Percentiles rank a stretch among this genome's conserved stretches.
phyloP scores from a whole-genome alignment of 1,140 invertebrate genomes.

The Euschistus heros region DNA sequence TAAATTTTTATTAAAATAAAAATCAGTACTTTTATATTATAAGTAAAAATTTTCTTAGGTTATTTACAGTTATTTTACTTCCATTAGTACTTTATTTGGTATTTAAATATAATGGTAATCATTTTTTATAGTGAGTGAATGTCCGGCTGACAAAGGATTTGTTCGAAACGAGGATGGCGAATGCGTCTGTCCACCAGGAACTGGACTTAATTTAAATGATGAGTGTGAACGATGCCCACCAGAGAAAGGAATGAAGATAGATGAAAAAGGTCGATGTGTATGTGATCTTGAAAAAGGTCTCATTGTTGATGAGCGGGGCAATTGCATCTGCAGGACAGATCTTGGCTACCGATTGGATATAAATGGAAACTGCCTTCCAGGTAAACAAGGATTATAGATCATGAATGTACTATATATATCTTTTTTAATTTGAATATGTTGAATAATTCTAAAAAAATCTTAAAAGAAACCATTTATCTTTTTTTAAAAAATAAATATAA shows the following conservation, averaged over 20 bases:
- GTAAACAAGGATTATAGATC: conserved; percentile 29
- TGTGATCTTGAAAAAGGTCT: conserved; percentile 65
- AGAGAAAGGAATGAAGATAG: conserved; percentile 59
- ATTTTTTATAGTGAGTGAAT: conserved; percentile 45
- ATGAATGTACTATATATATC: background rate
- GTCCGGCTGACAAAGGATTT: conserved; percentile 59
- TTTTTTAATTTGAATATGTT: conserved; percentile 1
- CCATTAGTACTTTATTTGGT: no score
- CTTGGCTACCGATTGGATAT: conserved; percentile 55
- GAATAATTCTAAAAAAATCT: conserved; percentile 3
- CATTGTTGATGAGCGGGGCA: conserved; percentile 60
- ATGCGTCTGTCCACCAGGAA: conserved; percentile 62
- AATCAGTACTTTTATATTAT: no score
- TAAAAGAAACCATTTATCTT: background rate
- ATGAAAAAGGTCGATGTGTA: conserved; percentile 63
- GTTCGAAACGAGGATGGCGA: conserved; percentile 54
- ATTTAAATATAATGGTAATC: no score
- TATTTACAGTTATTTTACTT: no score
- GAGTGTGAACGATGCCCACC: conserved; percentile 60
- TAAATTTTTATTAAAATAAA: no score
- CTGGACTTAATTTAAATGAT: conserved; percentile 60
- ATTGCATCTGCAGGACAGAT: conserved; percentile 62
- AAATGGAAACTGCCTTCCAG: conserved; percentile 51
- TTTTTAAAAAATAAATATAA: conserved; percentile 16
- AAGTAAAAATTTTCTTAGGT: no score